Conservation (phyloP, 2,113 vertebrate genomes). For the Paradoxurus hermaphroditus region DNA sequence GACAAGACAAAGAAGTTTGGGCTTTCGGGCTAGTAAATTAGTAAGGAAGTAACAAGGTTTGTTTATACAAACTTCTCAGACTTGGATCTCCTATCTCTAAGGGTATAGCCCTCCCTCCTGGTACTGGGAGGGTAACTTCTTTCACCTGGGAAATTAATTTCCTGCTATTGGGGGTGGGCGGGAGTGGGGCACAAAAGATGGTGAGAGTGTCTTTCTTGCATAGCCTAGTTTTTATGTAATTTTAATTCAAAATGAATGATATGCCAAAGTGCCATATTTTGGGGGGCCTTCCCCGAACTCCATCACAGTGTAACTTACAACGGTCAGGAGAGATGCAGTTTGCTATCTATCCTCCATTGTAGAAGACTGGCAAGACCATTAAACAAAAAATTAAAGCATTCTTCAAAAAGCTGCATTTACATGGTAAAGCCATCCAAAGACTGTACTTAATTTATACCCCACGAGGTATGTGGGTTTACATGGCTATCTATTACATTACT, state of each 20-base stretch:
- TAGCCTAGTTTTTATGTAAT: not conserved
- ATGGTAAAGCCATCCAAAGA: constrained; percentile 37
- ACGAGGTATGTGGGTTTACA: constrained; percentile 32
- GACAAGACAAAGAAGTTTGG: not conserved
- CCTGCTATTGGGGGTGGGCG: not conserved
- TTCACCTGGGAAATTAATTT: not conserved
- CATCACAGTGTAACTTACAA: not conserved
- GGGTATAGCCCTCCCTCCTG: not conserved
- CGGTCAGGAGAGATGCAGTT: constrained; percentile 38
- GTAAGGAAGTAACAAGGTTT: not conserved
- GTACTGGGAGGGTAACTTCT: not conserved
- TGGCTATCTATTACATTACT: constrained; percentile 32
- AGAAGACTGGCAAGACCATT: constrained; percentile 38
- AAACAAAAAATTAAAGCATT: constrained; percentile 41
- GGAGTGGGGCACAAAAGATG: not conserved
- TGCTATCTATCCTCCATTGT: constrained; percentile 22
- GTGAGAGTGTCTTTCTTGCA: not conserved
- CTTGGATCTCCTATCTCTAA: not conserved
- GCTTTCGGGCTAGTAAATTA: not conserved
- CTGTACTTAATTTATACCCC: constrained; percentile 33
- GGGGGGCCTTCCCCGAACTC: not conserved
- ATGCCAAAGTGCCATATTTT: not conserved
- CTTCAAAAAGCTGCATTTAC: constrained; percentile 57
- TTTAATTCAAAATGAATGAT: not conserved
- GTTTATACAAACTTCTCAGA: not conserved